Conservation (phyloP, 2,888 invertebrate species). For the Drosophila formosana region DNA sequence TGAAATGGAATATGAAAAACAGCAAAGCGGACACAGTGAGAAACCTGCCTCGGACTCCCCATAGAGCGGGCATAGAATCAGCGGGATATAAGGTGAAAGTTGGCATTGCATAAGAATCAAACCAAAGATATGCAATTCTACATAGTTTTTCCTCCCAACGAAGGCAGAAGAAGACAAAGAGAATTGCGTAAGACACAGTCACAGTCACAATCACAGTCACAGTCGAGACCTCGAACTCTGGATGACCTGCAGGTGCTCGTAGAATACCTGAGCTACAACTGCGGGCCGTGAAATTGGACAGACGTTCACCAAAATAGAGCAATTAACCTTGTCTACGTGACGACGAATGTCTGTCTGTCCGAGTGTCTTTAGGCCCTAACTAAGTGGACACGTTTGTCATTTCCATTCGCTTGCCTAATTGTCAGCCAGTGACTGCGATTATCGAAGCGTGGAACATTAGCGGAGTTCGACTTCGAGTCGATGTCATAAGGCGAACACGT, state of each 20-base stretch:
- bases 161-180: not conserved
- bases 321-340: conserved; percentile 76
- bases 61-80: conserved; percentile 25
- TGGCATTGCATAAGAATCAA: conserved; percentile 65
- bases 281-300: conserved; percentile 37
- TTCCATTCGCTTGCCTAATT: conserved; percentile 52
- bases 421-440: conserved; percentile 68
- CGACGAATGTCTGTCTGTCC: conserved; percentile 9
- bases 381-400: conserved; percentile 36
- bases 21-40: not conserved
- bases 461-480: conserved; percentile 10
- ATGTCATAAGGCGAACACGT: conserved; percentile 47
- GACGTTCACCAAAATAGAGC: conserved; percentile 63
- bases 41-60: conserved; percentile 43
- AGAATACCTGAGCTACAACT: conserved; percentile 46
- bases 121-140: conserved; percentile 43
- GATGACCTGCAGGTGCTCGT: conserved; percentile 45
- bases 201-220: conserved; percentile 5
- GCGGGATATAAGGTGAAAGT: conserved; percentile 68
- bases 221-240: conserved; percentile 32
- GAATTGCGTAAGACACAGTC: conserved; percentile 53
- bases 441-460: conserved; percentile 40
- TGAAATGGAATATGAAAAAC: not conserved
- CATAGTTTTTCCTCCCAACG: conserved; percentile 17
- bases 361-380: conserved; percentile 27